Evolutionary conservation across 2,797 vertebrate species (phyloP), one percentile per base, ranked within the genome.

Genomic region (Philypnodon macrostomus): DNA sequence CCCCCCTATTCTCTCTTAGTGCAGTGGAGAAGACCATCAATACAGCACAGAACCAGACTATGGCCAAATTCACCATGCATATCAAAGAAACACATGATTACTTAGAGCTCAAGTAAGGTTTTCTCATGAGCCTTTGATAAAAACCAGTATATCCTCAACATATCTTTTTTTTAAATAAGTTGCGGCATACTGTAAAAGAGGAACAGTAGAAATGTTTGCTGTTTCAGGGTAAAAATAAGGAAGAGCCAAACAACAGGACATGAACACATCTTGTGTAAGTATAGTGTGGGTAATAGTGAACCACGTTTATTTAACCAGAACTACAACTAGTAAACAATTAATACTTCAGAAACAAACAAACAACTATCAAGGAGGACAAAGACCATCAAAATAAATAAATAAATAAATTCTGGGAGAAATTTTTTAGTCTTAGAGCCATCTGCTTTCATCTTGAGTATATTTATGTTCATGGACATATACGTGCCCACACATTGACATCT

Each of bases 381-480:
- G n/a, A n/a, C n/a, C n/a, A n/a, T n/a, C n/a, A n/a, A n/a, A n/a
- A n/a, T n/a, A n/a, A n/a, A n/a, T n/a, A n/a, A n/a, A n/a, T n/a
- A n/a, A n/a, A n/a, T n/a, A n/a, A n/a, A n/a, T n/a, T n/a, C n/a
- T n/a, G n/a, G n/a, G n/a, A n/a, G n/a, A n/a, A 29, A 29, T 2
- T 73, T 63, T 47, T 48, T 49, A 69, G 83, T 87, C 83, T 68
- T 52, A 2, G 7, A 81, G 64, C 75, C 87, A 83, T 86, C 85
- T 84, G 78, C 63, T 53, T 53, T 79, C 75, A 88, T 89, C 82
- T 78, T 63, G 56, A 75, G 85, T 88, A 90, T 87, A 80, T 72
- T 62, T 54, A 16, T 23, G 10, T 73, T 78, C 68, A 85, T 87
- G 87, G 85, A 89, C 87, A 87, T 89, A 86, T 88, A 89, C 89